These are phyloP conservation scores for Gallirallus australis DNA, from an alignment of 2,797 vertebrate genomes.

Conservation along the genomic window DNA sequence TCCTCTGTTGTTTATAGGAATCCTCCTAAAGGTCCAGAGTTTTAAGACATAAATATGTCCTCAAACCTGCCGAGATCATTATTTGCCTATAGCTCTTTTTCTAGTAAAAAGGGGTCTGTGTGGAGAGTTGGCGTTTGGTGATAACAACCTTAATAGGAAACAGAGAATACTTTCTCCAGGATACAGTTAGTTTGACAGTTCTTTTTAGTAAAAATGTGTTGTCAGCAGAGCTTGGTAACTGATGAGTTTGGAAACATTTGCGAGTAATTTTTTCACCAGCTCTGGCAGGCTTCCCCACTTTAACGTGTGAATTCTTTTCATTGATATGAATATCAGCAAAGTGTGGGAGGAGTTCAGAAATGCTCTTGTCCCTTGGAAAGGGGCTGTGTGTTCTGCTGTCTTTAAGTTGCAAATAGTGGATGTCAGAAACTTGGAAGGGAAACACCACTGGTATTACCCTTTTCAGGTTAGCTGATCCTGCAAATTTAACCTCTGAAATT, in stretches of 20 bases:
- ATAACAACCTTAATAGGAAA: not conserved
- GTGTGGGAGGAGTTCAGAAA: slow-evolving; percentile 19
- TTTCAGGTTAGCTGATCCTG: not conserved
- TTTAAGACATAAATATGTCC: not conserved
- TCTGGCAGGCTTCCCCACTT: slow-evolving; percentile 1
- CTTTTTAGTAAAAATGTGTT: not conserved
- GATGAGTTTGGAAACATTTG: slow-evolving; percentile 30
- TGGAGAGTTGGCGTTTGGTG: not conserved
- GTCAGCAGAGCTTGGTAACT: slow-evolving; percentile 25
- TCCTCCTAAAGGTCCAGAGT: not conserved
- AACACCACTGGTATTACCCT: not conserved
- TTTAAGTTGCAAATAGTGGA: not conserved
- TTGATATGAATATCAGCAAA: slow-evolving; percentile 1
- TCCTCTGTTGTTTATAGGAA: not conserved
- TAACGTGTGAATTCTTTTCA: slow-evolving; percentile 22
- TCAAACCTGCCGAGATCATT: not conserved
- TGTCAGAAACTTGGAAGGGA: not conserved
- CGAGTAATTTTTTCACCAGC: not conserved
- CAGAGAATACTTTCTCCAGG: not conserved
- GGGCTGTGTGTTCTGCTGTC: not conserved
- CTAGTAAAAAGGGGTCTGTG: not conserved
- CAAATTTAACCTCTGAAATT: not conserved
- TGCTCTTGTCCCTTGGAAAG: not conserved
- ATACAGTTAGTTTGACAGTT: slow-evolving; percentile 5
- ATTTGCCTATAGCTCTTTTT: not conserved